Base-by-base conservation (phyloP, 2,888 invertebrate genomes). In the Perizoma flavofasciatum region DNA sequence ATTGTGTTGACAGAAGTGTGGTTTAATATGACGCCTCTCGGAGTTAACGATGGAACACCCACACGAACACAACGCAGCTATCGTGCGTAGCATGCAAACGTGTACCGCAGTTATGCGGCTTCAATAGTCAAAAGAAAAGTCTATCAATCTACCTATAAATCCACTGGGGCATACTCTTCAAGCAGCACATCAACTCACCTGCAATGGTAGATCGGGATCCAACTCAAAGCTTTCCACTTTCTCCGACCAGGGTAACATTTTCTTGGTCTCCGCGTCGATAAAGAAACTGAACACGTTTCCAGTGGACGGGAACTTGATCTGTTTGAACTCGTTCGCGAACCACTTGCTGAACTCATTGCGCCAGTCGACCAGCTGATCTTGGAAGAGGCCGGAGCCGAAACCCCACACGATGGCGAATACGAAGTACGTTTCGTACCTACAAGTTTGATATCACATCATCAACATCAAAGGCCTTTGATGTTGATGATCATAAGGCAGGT, bases 331-430 rank as follows among this genome's bases (percentile, higher is more conserved):
- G 67, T 95, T 96, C 22, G 94, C 92, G 94, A 98, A 99, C 98
- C 98, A 98, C 84, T 98, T 98, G 78, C 96, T 97, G 83, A 98
- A 98, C 79, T 98, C 98, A 70, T 96, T 96, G 46, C 98, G 94
- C 95, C 98, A 97, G 82, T 98, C 98, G 4, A 96, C 93, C 45
- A 97, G 90, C 92, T 98, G 96, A 89, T 98, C 98, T 93, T 97
- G 97, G 85, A 97, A 98, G 59, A 97, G 93, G 0, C 96, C 95
- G 0, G 98, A 97, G 1, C 98, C 98, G 78, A 98, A 99, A 0
- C 98, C 97, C 98, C 98, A 98, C 33, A 98, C 94, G 55, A 95
- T 93, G 37, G 96, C 95, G 81, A 98, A 98, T 0, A 95, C 97
- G 86, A 98, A 99, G 85, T 98, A 98, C 6, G 96, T 94, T 89